A percentile compares a stretch with the other conserved stretches of the same genome.
These are phyloP conservation scores for Dicycla oo DNA, from an alignment of 2,888 invertebrate genomes.

Conservation along the genomic window DNA sequence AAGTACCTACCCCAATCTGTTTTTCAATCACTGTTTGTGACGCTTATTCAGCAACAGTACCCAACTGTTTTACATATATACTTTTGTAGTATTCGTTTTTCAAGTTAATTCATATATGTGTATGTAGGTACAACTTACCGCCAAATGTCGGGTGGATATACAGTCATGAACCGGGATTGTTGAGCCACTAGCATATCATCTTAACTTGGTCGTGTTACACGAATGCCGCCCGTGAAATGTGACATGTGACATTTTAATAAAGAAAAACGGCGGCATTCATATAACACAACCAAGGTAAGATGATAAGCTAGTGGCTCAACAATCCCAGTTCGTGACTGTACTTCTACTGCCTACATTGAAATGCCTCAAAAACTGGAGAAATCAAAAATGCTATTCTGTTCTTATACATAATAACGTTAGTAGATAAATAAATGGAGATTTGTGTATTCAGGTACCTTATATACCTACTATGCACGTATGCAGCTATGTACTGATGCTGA, in stretches of 20 bases:
- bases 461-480: background rate
- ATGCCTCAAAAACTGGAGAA: background rate
- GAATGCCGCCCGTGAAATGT: too few relatives aligned
- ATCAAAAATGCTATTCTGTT: background rate
- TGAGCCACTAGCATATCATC: too few relatives aligned
- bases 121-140: too few relatives aligned
- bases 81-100: background rate
- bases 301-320: too few relatives aligned
- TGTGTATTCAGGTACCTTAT: background rate
- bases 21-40: background rate
- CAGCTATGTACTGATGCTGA: conserved; percentile 2
- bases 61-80: background rate
- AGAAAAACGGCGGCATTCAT: too few relatives aligned
- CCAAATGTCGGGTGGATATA: background rate
- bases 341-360: background rate
- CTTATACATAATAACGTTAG: background rate
- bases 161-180: too few relatives aligned
- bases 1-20: background rate
- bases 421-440: background rate
- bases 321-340: too few relatives aligned
- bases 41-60: background rate
- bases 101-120: background rate
- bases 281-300: too few relatives aligned
- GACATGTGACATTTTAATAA: too few relatives aligned
- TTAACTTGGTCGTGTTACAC: too few relatives aligned